Percentiles rank a stretch among this genome's conserved stretches.
phyloP scores from a whole-genome alignment of 2,888 invertebrate genomes.

The Drosophila peninsularis region DNA sequence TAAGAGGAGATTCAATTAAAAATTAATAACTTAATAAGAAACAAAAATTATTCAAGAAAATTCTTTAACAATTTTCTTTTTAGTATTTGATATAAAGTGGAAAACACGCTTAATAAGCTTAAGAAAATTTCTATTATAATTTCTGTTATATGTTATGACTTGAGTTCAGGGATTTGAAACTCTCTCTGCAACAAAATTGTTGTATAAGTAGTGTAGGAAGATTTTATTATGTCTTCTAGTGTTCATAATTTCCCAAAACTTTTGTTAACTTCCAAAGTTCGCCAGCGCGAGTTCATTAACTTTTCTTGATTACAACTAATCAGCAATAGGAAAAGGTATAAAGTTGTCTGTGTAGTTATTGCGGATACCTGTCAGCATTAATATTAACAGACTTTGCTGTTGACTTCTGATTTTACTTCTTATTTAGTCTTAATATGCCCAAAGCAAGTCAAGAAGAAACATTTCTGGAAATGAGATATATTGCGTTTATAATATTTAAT shows the following conservation, averaged over 20 bases:
- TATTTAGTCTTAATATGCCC: background rate
- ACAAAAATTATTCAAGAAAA: background rate
- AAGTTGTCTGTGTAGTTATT: background rate
- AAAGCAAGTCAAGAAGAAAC: background rate
- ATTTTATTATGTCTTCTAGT: background rate
- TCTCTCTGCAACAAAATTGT: background rate
- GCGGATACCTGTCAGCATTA: background rate
- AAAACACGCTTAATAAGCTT: background rate
- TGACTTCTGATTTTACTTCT: background rate
- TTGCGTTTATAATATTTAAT: too few species aligned
- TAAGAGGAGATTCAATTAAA: background rate
- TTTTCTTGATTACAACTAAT: constrained; percentile 1
- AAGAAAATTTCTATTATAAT: background rate
- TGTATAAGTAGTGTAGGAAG: background rate
- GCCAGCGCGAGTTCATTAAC: background rate
- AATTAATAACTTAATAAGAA: background rate
- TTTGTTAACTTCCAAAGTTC: background rate
- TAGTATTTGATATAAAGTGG: too few species aligned
- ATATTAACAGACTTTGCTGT: background rate
- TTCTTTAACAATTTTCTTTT: background rate
- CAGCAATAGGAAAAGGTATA: background rate
- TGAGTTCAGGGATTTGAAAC: background rate
- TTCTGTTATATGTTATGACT: background rate
- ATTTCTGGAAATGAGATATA: too few species aligned
- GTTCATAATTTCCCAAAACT: constrained; percentile 1